These are phyloP conservation scores for Tachysurus fulvidraco DNA, from an alignment of 2,113 vertebrate species.

Conservation along the genomic window DNA sequence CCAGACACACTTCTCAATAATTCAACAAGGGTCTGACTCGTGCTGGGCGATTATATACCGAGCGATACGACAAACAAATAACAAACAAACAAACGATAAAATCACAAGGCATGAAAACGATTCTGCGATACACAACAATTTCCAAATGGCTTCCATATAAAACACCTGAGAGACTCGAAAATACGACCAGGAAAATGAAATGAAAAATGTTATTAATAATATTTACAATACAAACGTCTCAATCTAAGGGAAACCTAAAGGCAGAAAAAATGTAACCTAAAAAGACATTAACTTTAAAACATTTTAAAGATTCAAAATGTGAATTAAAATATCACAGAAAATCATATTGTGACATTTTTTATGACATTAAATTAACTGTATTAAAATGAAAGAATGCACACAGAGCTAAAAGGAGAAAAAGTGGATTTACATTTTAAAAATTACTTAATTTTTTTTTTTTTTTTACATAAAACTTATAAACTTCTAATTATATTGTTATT, in stretches of 20 bases:
- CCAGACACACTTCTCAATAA: slow-evolving; percentile 58
- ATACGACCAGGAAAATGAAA: neutral
- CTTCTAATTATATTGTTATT: neutral
- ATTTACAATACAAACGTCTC: neutral
- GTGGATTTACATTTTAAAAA: no score
- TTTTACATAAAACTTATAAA: neutral
- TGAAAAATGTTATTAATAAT: neutral
- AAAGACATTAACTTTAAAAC: neutral
- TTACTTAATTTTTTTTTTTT: neutral
- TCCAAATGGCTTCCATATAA: no score
- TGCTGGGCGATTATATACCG: neutral
- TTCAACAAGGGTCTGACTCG: slow-evolving; percentile 41
- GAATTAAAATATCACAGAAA: no score
- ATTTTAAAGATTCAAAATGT: neutral
- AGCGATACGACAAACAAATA: neutral
- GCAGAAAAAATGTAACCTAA: neutral
- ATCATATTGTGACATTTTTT: no score
- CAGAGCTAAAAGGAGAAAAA: neutral
- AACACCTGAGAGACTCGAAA: neutral
- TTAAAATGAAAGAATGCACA: neutral
- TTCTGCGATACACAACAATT: neutral
- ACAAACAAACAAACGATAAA: neutral
- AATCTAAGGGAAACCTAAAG: neutral
- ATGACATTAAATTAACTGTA: no score
- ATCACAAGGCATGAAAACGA: neutral